Conservation (phyloP, 2,888 invertebrate genomes). For the Himalopsyche anomala region DNA sequence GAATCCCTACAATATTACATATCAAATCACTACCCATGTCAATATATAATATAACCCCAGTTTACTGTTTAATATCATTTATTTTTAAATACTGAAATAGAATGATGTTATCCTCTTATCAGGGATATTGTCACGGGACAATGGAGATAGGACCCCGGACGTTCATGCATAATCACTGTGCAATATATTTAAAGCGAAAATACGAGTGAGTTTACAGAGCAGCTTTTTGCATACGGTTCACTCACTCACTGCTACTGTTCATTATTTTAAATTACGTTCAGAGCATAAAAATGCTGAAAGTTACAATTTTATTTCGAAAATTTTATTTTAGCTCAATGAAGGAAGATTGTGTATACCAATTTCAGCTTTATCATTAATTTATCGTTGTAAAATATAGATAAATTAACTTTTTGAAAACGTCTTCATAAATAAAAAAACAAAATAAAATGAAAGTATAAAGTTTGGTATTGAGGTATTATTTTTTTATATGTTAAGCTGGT, state of each 20-base stretch:
- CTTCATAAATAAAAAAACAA: too few relatives aligned
- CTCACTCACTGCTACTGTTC: conserved; percentile 28
- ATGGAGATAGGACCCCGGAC: conserved; percentile 32
- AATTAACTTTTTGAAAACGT: background rate
- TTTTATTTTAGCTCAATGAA: conserved; percentile 18
- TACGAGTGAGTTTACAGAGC: conserved; percentile 11
- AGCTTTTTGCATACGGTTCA: conserved; percentile 36
- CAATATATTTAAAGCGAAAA: conserved; percentile 41
- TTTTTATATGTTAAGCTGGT: too few relatives aligned
- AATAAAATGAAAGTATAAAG: too few relatives aligned
- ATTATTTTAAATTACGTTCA: conserved; percentile 39
- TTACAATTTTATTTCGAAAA: conserved; percentile 5
- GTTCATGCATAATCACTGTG: conserved; percentile 32
- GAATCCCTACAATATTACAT: too few relatives aligned
- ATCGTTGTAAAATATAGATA: background rate
- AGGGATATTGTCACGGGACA: conserved; percentile 18
- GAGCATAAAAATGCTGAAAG: conserved; percentile 38
- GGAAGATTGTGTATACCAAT: background rate
- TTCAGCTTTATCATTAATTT: conserved; percentile 3
- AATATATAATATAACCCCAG: background rate
- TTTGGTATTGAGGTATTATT: too few relatives aligned
- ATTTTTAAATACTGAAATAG: conserved; percentile 28
- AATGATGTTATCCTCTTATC: conserved; percentile 39
- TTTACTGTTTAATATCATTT: conserved; percentile 3
- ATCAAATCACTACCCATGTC: background rate